phyloP scores from a whole-genome alignment of 2,888 invertebrate species.

The Periphyllus acericola region DNA sequence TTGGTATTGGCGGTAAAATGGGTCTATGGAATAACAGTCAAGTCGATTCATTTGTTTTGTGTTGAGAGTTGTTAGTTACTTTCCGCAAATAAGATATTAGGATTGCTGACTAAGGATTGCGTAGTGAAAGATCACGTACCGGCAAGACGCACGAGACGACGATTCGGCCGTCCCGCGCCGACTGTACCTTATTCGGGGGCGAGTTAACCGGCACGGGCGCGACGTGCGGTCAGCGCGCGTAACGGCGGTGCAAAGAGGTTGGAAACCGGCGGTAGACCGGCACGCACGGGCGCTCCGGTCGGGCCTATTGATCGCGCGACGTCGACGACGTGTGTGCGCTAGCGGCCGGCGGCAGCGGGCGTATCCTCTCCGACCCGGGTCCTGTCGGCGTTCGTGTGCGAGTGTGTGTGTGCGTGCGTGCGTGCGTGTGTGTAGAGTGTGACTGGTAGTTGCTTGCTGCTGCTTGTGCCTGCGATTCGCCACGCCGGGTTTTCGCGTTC shows the following conservation, averaged over 20 bases:
- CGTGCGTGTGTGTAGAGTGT: not conserved
- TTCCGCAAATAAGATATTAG: too few relatives aligned
- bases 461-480: conserved; percentile 43
- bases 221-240: not conserved
- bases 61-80: too few relatives aligned
- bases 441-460: conserved; percentile 54
- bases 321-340: conserved; percentile 32
- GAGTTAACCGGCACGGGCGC: not conserved
- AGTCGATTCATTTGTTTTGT: too few relatives aligned
- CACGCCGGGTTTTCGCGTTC: conserved; percentile 53
- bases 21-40: too few relatives aligned
- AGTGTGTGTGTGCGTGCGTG: not conserved
- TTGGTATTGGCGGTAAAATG: too few relatives aligned
- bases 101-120: too few relatives aligned
- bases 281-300: conserved; percentile 43
- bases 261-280: conserved; percentile 6
- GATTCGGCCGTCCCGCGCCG: too few relatives aligned
- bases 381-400: not conserved
- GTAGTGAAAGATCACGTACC: too few relatives aligned
- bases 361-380: conserved; percentile 55
- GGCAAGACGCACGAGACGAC: too few relatives aligned
- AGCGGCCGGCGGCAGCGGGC: conserved; percentile 53
- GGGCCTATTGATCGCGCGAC: conserved; percentile 50
- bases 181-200: too few relatives aligned
- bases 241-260: conserved; percentile 45